Conservation (phyloP, 23 tunicate species). For the Corella eumyota region DNA sequence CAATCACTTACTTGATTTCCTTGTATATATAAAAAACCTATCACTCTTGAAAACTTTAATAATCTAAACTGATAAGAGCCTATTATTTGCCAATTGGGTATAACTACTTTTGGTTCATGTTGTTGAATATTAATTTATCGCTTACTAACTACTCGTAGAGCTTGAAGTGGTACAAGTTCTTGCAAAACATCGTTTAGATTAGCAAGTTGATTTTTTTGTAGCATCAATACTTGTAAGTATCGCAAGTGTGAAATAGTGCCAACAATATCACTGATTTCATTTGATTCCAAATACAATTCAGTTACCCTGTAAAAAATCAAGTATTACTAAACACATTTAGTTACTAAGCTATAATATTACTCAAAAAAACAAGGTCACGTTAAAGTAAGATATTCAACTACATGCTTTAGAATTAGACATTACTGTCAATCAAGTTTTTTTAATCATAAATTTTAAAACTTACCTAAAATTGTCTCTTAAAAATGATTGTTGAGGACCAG, state of each 20-base stretch:
- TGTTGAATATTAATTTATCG: too few relatives aligned
- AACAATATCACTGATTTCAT: constrained; percentile 47
- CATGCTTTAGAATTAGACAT: neutral
- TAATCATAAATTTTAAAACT: too few relatives aligned
- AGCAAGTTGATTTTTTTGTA: constrained; percentile 78
- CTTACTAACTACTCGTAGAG: constrained; percentile 65
- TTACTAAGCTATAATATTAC: neutral
- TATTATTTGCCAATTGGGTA: too few relatives aligned
- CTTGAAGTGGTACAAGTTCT: constrained; percentile 35
- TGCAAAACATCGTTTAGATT: constrained; percentile 36
- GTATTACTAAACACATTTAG: neutral
- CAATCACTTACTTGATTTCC: too few relatives aligned
- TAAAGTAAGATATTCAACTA: neutral
- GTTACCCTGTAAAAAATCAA: constrained; percentile 26
- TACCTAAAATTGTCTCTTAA: constrained; percentile 40
- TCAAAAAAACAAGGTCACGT: neutral
- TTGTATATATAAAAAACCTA: too few relatives aligned
- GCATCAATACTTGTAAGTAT: constrained; percentile 66
- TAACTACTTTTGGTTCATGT: too few relatives aligned
- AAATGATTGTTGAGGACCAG: constrained; percentile 21
- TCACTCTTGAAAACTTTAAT: too few relatives aligned
- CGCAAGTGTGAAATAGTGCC: constrained; percentile 49
- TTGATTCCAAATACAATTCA: constrained; percentile 60
- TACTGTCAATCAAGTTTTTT: neutral
- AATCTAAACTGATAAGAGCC: too few relatives aligned